Base-by-base conservation (phyloP, 1,140 invertebrate genomes). In the Diprion similis region DNA sequence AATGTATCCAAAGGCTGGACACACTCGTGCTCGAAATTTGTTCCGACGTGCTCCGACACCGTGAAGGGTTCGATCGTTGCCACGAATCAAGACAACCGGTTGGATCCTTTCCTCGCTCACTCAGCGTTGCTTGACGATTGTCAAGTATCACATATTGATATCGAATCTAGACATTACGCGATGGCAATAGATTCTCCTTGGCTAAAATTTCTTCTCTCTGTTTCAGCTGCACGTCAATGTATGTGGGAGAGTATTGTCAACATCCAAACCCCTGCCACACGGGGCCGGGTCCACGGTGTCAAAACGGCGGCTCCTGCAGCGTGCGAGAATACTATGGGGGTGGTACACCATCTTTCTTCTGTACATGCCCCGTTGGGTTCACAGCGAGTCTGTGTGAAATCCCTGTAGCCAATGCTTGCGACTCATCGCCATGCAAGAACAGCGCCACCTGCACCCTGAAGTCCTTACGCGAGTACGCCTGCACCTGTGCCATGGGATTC, bases 211-310 rank as follows among this genome's bases (percentile, higher is more conserved):
- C 81, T 79, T 84, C 80, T 80, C 88, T 88, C 88, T 87, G 88
- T 95, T 91, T 71, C 93, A 98, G 97, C 82, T 99, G 97, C 86
- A 95, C 95, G 72, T 92, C 94, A 18, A 92, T 93, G 83, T 97
- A 93, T 88, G 95, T 97, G 65, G 97, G 97, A 77, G 96, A 98
- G 85, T 98, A 96, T 88, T 99, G 97, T 83, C 95, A 98, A 83
- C 92, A 97, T 84, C 89, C 92, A 74, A 98, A 98, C 88, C 97
- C 97, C 0, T 99, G 97, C 86, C 92, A 95, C 81, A 96, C 95
- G 68, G 95, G 93, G 8, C 91, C 92, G 0, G 92, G 91, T 24
- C 89, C 91, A 13, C 91, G 95, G 66, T 97, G 95, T 87, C 95
- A 97, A 86, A 99, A 99, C 86, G 96, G 96, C 8, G 97, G 97